Evolutionary conservation across 2,888 invertebrate genomes (phyloP).

Genomic region (Uropetala carovei): DNA sequence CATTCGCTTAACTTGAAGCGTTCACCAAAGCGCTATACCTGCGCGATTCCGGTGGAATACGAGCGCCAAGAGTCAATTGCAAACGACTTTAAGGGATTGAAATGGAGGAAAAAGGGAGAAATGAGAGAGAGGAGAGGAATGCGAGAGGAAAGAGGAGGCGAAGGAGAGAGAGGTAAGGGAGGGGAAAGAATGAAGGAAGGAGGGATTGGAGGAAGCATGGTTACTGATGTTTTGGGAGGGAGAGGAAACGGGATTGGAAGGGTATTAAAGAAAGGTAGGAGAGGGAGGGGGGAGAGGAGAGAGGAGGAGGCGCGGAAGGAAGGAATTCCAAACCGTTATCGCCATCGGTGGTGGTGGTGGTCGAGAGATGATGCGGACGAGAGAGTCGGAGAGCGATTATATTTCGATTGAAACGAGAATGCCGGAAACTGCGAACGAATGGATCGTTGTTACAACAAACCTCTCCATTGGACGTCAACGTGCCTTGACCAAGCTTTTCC

Average conservation of each 20-base stretch:
- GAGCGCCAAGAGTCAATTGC: no score
- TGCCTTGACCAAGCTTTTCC: no score
- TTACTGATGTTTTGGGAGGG: no score
- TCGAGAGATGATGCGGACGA: conserved; percentile 1
- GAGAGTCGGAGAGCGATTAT: background rate
- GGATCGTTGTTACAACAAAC: no score
- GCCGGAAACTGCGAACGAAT: background rate
- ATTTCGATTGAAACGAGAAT: background rate
- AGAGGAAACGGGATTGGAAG: background rate
- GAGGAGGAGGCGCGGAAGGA: background rate
- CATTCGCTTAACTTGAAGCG: no score
- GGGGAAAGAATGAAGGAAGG: background rate
- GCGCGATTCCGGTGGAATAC: no score
- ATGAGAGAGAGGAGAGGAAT: background rate
- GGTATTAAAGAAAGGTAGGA: background rate
- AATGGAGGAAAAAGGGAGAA: background rate
- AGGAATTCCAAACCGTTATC: conserved; percentile 27
- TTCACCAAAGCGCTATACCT: no score
- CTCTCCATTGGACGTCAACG: no score
- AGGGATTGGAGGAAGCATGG: no score
- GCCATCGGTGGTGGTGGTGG: conserved; percentile 9
- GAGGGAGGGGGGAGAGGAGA: background rate
- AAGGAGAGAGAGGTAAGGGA: background rate
- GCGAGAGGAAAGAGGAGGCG: background rate
- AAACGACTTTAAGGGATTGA: background rate